Evolutionary conservation across 2,888 invertebrate genomes (phyloP).

Genomic region (Microplitis manilae): DNA sequence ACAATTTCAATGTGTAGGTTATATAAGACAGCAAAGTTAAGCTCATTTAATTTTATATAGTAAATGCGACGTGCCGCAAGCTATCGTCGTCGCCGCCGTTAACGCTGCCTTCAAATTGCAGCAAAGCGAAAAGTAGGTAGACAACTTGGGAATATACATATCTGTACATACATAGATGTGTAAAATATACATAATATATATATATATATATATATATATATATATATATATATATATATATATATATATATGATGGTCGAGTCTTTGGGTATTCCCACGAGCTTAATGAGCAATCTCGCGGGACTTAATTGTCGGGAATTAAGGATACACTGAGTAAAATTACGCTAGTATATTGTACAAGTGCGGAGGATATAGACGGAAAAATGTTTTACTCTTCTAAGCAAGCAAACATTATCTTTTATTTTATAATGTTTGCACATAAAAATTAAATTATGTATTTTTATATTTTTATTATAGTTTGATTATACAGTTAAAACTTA

Average conservation of each 20-base stretch:
- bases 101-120: conserved; percentile 13
- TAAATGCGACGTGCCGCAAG: neutral
- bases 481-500: neutral
- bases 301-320: conserved; percentile 59
- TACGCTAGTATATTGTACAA: conserved; percentile 41
- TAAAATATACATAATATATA: neutral
- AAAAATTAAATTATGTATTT: neutral
- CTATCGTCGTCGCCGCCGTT: neutral
- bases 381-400: conserved; percentile 1
- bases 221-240: neutral
- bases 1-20: neutral
- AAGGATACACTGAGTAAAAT: conserved; percentile 50
- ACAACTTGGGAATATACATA: conserved; percentile 43
- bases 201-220: neutral
- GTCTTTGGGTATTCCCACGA: conserved; percentile 57
- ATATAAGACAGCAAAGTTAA: neutral
- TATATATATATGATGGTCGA: conserved; percentile 27
- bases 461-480: neutral
- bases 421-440: neutral
- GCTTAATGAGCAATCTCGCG: conserved; percentile 63
- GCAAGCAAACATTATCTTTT: neutral
- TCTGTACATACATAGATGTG: neutral
- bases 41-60: conserved; percentile 9
- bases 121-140: conserved; percentile 47
- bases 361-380: conserved; percentile 39